These are phyloP conservation scores for Ploceus nigricollis DNA, from an alignment of 2,113 vertebrate genomes.

Conservation along the genomic window DNA sequence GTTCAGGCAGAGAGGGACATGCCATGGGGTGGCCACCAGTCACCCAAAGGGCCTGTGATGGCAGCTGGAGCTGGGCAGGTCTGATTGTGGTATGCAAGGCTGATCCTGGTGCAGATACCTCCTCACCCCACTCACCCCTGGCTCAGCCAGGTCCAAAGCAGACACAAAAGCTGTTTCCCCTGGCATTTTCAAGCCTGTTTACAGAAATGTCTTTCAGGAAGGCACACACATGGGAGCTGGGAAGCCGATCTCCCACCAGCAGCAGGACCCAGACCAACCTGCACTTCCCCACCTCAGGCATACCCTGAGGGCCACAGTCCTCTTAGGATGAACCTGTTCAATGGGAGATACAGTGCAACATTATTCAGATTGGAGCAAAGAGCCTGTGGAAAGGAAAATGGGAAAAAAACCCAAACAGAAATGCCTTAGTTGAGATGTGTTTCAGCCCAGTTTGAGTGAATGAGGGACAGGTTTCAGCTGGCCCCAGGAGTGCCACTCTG, in stretches of 20 bases:
- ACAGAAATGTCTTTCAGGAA: not conserved
- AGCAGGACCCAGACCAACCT: not conserved
- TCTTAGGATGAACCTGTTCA: not conserved
- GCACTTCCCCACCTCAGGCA: rapidly evolving
- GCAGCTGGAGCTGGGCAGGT: not conserved
- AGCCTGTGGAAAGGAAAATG: not conserved
- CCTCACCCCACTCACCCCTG: not conserved
- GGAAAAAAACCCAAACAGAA: not conserved
- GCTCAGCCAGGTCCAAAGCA: not conserved
- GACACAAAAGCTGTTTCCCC: not conserved
- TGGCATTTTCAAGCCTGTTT: not conserved
- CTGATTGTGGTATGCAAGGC: not conserved
- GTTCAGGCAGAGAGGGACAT: not conserved
- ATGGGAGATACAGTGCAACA: not conserved
- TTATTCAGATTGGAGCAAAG: not conserved
- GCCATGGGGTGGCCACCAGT: not conserved
- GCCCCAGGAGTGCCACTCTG: not conserved
- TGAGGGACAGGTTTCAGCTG: not conserved
- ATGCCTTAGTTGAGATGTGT: not conserved
- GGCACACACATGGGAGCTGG: rapidly evolving
- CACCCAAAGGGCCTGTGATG: not conserved
- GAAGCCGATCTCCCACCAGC: rapidly evolving
- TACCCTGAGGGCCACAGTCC: too few relatives aligned
- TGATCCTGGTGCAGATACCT: not conserved
- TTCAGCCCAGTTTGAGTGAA: not conserved